A percentile compares a stretch with the other conserved stretches of the same genome.
These are phyloP conservation scores for Melanogrammus aeglefinus DNA, from an alignment of 2,797 vertebrate genomes.

Conservation along the genomic window DNA sequence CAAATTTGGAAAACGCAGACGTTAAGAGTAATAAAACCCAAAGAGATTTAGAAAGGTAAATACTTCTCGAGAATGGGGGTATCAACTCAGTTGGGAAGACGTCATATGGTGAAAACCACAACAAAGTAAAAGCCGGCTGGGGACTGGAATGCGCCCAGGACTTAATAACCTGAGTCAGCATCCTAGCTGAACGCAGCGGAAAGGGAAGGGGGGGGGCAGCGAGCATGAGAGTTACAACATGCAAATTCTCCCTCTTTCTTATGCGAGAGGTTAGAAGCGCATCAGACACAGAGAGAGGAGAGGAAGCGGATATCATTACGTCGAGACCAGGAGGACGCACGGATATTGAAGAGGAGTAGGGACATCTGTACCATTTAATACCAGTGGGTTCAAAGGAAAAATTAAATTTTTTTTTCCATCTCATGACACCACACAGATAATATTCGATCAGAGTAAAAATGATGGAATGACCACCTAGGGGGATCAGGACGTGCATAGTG, in stretches of 20 bases:
- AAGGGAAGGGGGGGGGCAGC: background rate
- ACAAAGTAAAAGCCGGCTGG: background rate
- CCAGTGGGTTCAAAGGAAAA: too few species aligned
- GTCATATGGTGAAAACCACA: background rate
- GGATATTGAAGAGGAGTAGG: too few species aligned
- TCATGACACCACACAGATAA: too few species aligned
- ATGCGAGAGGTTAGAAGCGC: too few species aligned
- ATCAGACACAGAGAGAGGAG: too few species aligned
- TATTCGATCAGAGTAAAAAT: background rate
- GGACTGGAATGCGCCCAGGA: background rate
- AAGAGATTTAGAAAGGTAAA: background rate
- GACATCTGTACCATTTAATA: too few species aligned
- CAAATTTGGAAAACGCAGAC: background rate
- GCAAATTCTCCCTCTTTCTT: too few species aligned
- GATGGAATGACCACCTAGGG: too few species aligned
- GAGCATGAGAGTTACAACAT: background rate
- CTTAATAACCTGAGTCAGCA: background rate
- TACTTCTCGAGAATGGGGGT: background rate
- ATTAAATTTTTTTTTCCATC: too few species aligned
- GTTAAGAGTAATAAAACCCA: background rate
- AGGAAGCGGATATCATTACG: too few species aligned
- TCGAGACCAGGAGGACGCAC: too few species aligned
- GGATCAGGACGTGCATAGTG: too few species aligned
- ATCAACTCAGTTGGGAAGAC: background rate
- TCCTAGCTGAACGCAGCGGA: background rate